These are phyloP conservation scores for Leptinotarsa defecta DNA, from an alignment of 1,140 invertebrate genomes.

Conservation along the genomic window DNA sequence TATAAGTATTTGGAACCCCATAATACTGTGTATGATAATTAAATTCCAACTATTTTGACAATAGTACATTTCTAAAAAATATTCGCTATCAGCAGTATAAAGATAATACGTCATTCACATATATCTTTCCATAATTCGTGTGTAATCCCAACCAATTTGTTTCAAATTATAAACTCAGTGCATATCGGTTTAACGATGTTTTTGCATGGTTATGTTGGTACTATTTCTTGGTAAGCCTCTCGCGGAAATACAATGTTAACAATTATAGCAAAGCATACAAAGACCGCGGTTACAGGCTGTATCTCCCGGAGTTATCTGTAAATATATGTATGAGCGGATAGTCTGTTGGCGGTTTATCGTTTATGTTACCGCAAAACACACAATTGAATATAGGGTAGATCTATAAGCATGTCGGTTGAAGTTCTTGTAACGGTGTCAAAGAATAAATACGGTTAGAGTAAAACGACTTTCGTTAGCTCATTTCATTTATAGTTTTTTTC, in stretches of 20 bases:
- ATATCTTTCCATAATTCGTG: not conserved
- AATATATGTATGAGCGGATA: constrained; percentile 6
- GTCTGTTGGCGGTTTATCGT: constrained; percentile 6
- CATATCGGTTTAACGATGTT: constrained; percentile 6
- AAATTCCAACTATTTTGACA: too few species aligned
- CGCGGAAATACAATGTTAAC: constrained; percentile 21
- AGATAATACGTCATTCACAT: too few species aligned
- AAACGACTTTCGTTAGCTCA: too few species aligned
- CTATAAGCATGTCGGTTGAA: too few species aligned
- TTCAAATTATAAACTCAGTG: not conserved
- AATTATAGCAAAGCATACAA: constrained; percentile 15
- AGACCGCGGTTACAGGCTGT: constrained; percentile 14
- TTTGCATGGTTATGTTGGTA: not conserved
- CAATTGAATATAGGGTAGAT: not conserved
- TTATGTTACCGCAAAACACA: not conserved
- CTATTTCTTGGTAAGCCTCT: constrained; percentile 7
- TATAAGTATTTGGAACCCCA: too few species aligned
- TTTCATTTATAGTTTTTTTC: too few species aligned
- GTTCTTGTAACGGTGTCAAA: too few species aligned
- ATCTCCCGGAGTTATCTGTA: constrained; percentile 14
- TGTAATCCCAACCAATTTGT: not conserved
- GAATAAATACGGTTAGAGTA: too few species aligned
- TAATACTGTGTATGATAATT: too few species aligned
- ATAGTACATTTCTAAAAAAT: too few species aligned
- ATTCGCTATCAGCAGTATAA: too few species aligned